Evolutionary conservation across 2,888 invertebrate genomes (phyloP), one percentile per base, ranked within the genome.

Genomic region (Tipula unca): DNA sequence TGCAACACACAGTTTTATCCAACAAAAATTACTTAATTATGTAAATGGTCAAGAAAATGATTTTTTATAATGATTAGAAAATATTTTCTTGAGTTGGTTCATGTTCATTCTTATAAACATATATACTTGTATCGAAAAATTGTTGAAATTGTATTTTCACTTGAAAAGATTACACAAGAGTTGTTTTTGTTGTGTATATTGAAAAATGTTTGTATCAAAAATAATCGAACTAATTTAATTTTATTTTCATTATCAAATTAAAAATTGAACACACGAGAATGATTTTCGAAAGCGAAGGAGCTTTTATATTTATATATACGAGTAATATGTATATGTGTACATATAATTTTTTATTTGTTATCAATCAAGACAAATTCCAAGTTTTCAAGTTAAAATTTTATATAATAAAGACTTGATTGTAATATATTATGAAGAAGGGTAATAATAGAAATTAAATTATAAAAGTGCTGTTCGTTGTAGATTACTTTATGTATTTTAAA

Each of bases 371-470:
- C 69, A 69, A 69, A 69, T 69, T 69, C 25, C 14, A n/a, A n/a
- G 20, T 69, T 69, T 17, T 48, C 48, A 17, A 17, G 48, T 48
- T n/a, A 48, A n/a, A 48, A 48, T 48, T 48, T 42, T 35, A 35
- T 14, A 69, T 69, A 25, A 10, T 25, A 69, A 20, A 20, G 69
- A 69, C 69, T 69, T 25, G 25, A 69, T 69, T 69, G 69, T 69
- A 69, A 69, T 69, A 69, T 69, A 25, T 69, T 69, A 69, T 69
- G 25, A 69, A 69, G 69, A 69, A 69, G 69, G 69, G 69, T 69
- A 69, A 48, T 69, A 69, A 69, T 69, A 25, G 69, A 69, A 69
- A 69, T 69, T 69, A 69, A 69, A 69, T 69, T 69, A 69, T n/a
- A 69, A 69, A 69, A 69, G 25, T 25, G 69, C 69, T 69, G 69